phyloP scores from a whole-genome alignment of 2,888 invertebrate species.

The Pantelozetes paolii region DNA sequence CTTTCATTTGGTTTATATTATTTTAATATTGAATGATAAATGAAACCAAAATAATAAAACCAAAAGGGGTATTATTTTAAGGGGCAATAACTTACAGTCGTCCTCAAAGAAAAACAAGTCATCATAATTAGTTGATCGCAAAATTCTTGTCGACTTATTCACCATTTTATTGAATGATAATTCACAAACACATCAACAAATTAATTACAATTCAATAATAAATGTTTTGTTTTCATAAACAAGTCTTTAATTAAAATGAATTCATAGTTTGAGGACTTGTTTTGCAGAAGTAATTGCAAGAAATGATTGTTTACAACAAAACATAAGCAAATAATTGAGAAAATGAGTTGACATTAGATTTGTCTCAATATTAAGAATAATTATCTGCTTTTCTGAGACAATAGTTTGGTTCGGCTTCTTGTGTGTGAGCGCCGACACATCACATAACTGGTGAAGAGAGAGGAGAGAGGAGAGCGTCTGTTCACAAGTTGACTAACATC shows the following conservation, averaged over 20 bases:
- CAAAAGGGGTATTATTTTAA: too few relatives aligned
- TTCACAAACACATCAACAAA: not conserved
- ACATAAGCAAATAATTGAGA: not conserved
- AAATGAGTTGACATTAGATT: slow-evolving; percentile 2
- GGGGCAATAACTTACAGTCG: slow-evolving; percentile 12
- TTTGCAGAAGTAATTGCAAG: not conserved
- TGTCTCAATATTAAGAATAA: slow-evolving; percentile 14
- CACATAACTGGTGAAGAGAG: not conserved
- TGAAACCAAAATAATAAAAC: not conserved
- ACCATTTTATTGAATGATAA: slow-evolving; percentile 8
- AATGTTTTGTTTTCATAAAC: not conserved
- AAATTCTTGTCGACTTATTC: not conserved
- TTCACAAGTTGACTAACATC: slow-evolving; percentile 24
- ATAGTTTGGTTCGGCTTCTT: not conserved
- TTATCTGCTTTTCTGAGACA: slow-evolving; percentile 6
- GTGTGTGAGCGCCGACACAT: not conserved
- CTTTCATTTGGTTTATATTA: too few relatives aligned
- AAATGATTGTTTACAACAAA: not conserved
- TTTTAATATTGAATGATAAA: not conserved
- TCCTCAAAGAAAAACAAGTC: slow-evolving; percentile 31
- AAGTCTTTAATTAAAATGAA: not conserved
- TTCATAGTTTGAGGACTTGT: not conserved
- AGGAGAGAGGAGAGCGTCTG: slow-evolving; percentile 1
- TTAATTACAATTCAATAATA: not conserved
- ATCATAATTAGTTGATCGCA: slow-evolving; percentile 2